Base-by-base conservation (phyloP, 2,888 invertebrate species). In the Mamestra brassicae region DNA sequence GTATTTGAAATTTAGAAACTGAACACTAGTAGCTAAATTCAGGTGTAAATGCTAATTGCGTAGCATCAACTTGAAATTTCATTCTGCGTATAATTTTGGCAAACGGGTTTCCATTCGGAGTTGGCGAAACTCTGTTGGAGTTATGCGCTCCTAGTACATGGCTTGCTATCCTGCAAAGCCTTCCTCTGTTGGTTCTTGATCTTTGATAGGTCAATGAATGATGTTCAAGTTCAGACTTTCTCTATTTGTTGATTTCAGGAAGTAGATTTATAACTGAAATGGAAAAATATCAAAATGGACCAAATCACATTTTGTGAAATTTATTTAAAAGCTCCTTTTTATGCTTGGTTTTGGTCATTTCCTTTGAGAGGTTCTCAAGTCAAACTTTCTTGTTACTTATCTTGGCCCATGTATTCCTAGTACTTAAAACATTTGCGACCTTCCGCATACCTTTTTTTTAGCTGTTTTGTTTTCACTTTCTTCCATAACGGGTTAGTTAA, bases 1-100 rank as follows among this genome's bases (percentile, higher is more conserved):
- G 68, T 79, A 75, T 79, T 77, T 65, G 74, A 75, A 84, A 84
- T 84, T 86, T 80, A 78, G 81, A 88, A 83, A 88, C 72, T 64
- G 50, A 85, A 76, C 77, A 81, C 76, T 47, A 77, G 85, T 82
- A 85, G 82, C 82, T 42, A 76, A 71, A 77, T 81, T 81, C 69
- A 57, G 66, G 47, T 72, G 77, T 70, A 38, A 69, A 72, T 69
- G 82, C 66, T 58, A 82, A 85, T 72, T 81, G 57, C n/a, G 26
- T 69, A 66, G 58, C 61, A 62, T 60, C 65, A 68, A 77, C 71
- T 69, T 71, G 34, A 64, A 71, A 45, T 6, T 63, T 63, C 15
- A 55, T 55, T 66, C 63, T 36, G 61, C 50, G 65, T 38, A 60
- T 69, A 81, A 69, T 66, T 80, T 85, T 72, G 82, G 66, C 66